Base-by-base conservation (phyloP, 2,888 invertebrate genomes). In the Amphipoea lucens region DNA sequence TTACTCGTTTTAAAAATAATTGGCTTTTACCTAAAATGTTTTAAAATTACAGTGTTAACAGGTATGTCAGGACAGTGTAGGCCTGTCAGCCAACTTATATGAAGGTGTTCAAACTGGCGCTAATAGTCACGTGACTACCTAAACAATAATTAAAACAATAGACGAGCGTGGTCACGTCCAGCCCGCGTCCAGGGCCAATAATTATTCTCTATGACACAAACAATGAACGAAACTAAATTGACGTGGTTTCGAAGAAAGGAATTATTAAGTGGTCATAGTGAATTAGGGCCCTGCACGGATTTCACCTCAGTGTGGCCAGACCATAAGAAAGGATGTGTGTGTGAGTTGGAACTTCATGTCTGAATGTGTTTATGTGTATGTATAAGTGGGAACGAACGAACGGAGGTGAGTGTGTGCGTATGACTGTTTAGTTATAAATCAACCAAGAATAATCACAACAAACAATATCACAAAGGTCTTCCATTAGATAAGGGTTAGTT, bases 401-500 rank as follows among this genome's bases (percentile, higher is more conserved):
- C 63, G 69, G 2, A 54, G 54, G 45, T 29, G 74, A 14, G 29
- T 63, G 57, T 65, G 68, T 45, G 82, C 69, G 74, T 85, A 68
- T 78, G 85, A 81, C 57, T 82, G 84, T 70, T 90, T 94, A 94
- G 91, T 77, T 67, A 88, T 93, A 91, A 88, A 48, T 88, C 95
- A 97, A 97, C 97, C 97, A 97, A 97, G 97, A 97, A 97, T 93
- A 91, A 96, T 96, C 96, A 87, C 92, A 90, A 95, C 95, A 96
- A 96, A 97, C 95, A 96, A 97, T 97, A 97, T 97, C 97, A 97
- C 97, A 87, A 93, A 92, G 88, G 96, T 96, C 96, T 96, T 96
- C 96, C 96, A 96, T 88, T 95, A 94, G 78, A 20, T 92, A 93
- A 93, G 92, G 81, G 66, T 87, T 85, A 82, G 84, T n/a, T 75